Base-by-base conservation (phyloP, 2,888 invertebrate species). In the Ptilodon capucinus region DNA sequence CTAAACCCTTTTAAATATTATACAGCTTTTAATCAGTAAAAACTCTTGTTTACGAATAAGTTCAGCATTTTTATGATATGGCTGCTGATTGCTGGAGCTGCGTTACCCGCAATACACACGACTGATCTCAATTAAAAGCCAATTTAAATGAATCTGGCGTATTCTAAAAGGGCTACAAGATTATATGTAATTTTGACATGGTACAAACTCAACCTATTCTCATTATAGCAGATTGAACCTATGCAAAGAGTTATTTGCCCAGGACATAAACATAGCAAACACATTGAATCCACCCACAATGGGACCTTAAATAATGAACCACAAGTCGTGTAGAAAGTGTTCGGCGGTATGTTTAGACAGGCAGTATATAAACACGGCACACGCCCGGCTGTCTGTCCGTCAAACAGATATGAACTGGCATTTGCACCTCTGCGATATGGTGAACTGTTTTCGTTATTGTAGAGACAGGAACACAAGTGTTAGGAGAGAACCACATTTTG, bases 341-440 rank as follows among this genome's bases (percentile, higher is more conserved):
- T 19, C 19, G 35, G 42, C 19, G 35, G 19, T 28, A 25, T 60
- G 60, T 60, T 60, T 55, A 46, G 51, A 56, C 54, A 56, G 35
- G 35, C 54, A 6, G 36, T 57, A 48, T 48, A 46, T 55, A 67
- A 63, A 63, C 64, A 63, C 35, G 34, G 42, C 35, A 57, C 48
- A 28, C 18, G 30, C 40, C 54, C 39, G 61, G 57, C 64, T 42
- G 52, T 63, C 63, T 57, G 57, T 68, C 70, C 44, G 48, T 61
- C 63, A 59, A 34, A 44, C 44, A 45, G 50, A 57, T 50, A 53
- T 43, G 40, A 56, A 55, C 62, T 69, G 66, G 66, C 68, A 58
- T 50, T 54, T 60, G 38, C 42, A 42, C 54, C 47, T 48, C 55
- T 42, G 40, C 40, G 32, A 30, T 40, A 35, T 41, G 28, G 17